These are phyloP conservation scores for Mycalesis mineus DNA, from an alignment of 2,888 invertebrate genomes.

Conservation along the genomic window DNA sequence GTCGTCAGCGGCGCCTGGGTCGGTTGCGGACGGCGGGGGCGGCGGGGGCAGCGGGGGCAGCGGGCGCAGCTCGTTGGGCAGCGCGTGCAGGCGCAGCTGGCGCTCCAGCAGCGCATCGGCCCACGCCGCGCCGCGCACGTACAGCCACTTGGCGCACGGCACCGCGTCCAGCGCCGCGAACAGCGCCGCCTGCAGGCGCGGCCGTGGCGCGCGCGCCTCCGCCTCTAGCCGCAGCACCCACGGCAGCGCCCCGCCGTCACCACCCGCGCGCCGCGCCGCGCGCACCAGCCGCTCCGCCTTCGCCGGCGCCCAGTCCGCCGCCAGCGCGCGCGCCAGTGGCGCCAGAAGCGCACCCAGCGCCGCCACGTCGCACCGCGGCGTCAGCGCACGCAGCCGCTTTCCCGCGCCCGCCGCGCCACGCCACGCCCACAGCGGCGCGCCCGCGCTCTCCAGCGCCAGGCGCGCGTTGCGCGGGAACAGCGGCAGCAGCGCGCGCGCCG, in stretches of 20 bases:
- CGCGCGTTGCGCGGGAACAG: conserved; percentile 40
- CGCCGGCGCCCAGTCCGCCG: conserved; percentile 18
- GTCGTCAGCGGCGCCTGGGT: not conserved
- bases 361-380: conserved; percentile 29
- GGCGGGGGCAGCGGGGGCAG: not conserved
- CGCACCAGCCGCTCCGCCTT: conserved; percentile 30
- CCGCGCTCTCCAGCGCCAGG: conserved; percentile 40
- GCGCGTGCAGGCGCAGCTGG: conserved; percentile 84
- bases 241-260: conserved; percentile 40
- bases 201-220: conserved; percentile 24
- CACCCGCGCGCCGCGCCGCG: conserved; percentile 75
- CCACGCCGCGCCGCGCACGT: conserved; percentile 54
- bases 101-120: conserved; percentile 87
- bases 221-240: conserved; percentile 61
- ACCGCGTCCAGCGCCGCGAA: not conserved
- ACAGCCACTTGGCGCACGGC: conserved; percentile 34
- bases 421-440: conserved; percentile 38
- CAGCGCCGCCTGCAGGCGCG: conserved; percentile 11
- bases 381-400: conserved; percentile 27
- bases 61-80: conserved; percentile 84
- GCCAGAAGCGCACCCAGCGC: conserved; percentile 29
- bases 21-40: not conserved
- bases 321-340: conserved; percentile 34
- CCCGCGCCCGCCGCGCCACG: conserved; percentile 23
- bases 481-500: conserved; percentile 35